phyloP scores from a whole-genome alignment of 2,113 vertebrate species.

The Pholis gunnellus region DNA sequence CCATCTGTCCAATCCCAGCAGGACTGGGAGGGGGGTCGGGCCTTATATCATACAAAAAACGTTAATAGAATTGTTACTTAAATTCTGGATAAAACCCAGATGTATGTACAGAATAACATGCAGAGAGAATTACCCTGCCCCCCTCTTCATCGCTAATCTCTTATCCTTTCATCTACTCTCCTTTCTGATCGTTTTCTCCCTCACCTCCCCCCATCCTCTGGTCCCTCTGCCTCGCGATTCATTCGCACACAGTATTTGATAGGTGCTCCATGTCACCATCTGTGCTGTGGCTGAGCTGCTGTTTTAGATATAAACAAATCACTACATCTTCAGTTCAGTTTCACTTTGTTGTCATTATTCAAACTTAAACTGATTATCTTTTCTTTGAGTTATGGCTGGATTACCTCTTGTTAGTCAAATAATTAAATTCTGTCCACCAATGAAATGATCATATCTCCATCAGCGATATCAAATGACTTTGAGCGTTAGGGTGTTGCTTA shows the following conservation, averaged over 20 bases:
- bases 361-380: not conserved
- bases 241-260: slow-evolving; percentile 58
- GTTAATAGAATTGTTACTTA: slow-evolving; percentile 39
- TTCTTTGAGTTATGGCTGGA: not conserved
- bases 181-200: slow-evolving; percentile 50
- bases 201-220: slow-evolving; percentile 20
- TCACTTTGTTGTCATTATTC: not conserved
- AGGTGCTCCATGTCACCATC: slow-evolving; percentile 69
- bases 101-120: slow-evolving; percentile 49
- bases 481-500: not conserved
- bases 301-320: slow-evolving; percentile 55
- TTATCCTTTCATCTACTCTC: slow-evolving; percentile 61
- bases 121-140: slow-evolving; percentile 15
- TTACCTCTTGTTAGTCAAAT: not conserved
- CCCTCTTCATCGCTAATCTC: slow-evolving; percentile 66
- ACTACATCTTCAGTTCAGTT: not conserved
- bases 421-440: not conserved
- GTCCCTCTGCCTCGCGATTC: slow-evolving; percentile 16
- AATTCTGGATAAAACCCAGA: slow-evolving; percentile 40
- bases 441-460: not conserved
- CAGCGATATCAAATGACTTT: not conserved
- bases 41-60: slow-evolving; percentile 21
- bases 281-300: slow-evolving; percentile 42
- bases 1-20: slow-evolving; percentile 58
- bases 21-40: not conserved